phyloP scores from a whole-genome alignment of 2,113 vertebrate genomes.

The Hystrix cristata region DNA sequence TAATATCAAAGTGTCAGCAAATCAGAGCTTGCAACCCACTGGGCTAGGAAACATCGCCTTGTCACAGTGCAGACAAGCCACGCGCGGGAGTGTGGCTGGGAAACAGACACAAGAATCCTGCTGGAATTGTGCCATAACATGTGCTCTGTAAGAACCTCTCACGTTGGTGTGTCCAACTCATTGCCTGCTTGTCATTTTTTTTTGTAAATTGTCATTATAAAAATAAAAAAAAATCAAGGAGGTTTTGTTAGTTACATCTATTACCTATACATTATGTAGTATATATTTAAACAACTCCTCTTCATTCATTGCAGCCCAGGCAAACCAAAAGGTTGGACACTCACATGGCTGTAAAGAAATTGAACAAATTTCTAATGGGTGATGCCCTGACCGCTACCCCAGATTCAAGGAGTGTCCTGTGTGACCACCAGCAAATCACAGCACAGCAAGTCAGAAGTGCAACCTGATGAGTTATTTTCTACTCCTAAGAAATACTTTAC shows the following conservation, averaged over 20 bases:
- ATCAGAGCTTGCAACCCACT: slow-evolving; percentile 45
- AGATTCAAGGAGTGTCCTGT: neutral
- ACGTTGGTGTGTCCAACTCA: neutral
- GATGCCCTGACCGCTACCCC: neutral
- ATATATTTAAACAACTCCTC: neutral
- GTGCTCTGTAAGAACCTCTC: neutral
- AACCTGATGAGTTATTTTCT: neutral
- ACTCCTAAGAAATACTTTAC: neutral
- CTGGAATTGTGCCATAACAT: neutral
- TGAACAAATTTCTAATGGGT: slow-evolving; percentile 12
- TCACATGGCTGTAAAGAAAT: neutral
- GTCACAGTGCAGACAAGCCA: neutral
- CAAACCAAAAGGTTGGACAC: neutral
- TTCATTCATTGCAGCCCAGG: neutral
- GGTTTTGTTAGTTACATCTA: neutral
- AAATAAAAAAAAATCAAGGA: neutral
- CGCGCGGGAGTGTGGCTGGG: neutral
- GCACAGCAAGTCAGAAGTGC: neutral
- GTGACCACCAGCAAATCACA: neutral
- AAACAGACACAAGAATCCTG: neutral
- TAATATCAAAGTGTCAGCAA: slow-evolving; percentile 22
- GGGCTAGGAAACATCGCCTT: slow-evolving; percentile 33
- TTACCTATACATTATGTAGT: neutral
- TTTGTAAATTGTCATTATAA: neutral
- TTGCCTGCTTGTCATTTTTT: neutral